phyloP scores from a whole-genome alignment of 1,140 invertebrate genomes.

The Ostrea edulis region DNA sequence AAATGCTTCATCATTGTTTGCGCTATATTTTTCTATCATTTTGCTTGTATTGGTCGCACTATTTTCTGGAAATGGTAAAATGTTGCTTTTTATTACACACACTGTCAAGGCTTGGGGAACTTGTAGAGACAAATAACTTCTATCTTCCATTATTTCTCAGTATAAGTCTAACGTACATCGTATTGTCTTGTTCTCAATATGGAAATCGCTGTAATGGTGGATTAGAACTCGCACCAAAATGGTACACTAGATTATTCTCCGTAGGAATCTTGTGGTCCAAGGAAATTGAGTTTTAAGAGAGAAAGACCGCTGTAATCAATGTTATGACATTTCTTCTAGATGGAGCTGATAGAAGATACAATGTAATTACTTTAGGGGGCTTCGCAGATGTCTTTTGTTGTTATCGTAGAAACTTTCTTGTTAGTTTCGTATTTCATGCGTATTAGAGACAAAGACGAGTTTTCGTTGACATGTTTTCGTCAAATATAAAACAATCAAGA shows the following conservation, averaged over 20 bases:
- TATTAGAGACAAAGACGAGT: conserved; percentile 26
- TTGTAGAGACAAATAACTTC: not conserved
- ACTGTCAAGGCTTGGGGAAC: not conserved
- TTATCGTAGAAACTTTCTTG: conserved; percentile 43
- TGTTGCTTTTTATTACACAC: not conserved
- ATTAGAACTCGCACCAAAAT: conserved; percentile 38
- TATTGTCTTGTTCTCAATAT: conserved; percentile 20
- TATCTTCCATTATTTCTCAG: not conserved
- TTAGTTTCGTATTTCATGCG: conserved; percentile 39
- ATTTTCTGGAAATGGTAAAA: too few species aligned
- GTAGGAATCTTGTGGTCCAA: conserved; percentile 28
- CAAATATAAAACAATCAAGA: conserved; percentile 33
- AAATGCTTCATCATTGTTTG: not conserved
- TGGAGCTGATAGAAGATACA: conserved; percentile 41
- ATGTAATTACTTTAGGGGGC: conserved; percentile 44
- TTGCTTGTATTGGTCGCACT: too few species aligned
- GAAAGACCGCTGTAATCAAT: conserved; percentile 36
- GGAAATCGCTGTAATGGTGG: not conserved
- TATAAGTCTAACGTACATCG: not conserved
- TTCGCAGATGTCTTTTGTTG: conserved; percentile 34
- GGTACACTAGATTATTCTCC: conserved; percentile 42
- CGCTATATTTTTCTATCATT: too few species aligned
- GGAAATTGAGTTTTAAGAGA: conserved; percentile 50
- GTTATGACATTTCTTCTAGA: conserved; percentile 43
- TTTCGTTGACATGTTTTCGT: conserved; percentile 38